Conservation (phyloP, 2,888 invertebrate genomes). For the Pterobdella sp. region DNA sequence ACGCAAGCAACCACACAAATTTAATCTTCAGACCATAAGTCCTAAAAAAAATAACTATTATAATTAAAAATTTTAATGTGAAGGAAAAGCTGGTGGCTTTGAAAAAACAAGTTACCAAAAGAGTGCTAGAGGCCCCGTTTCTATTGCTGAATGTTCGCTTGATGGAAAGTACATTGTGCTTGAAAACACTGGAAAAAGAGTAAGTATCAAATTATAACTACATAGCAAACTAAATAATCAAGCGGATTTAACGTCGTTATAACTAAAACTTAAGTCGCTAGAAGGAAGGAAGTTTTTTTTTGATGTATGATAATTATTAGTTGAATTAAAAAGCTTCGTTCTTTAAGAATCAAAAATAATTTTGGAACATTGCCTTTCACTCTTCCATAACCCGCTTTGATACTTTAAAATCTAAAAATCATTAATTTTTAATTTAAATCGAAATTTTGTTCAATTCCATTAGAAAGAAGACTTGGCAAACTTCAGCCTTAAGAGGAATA, state of each 20-base stretch:
- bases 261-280: too few relatives aligned
- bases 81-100: too few relatives aligned
- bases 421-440: too few relatives aligned
- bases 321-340: too few relatives aligned
- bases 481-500: constrained; percentile 32
- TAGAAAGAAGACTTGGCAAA: constrained; percentile 34
- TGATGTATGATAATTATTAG: too few relatives aligned
- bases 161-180: constrained; percentile 53
- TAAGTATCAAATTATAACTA: constrained; percentile 19
- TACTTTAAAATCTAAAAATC: too few relatives aligned
- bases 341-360: too few relatives aligned
- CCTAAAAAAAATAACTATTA: not conserved
- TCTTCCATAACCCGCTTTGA: too few relatives aligned
- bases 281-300: too few relatives aligned
- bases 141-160: constrained; percentile 48
- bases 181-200: constrained; percentile 53
- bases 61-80: not conserved
- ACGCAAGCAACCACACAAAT: not conserved
- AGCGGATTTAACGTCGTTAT: too few relatives aligned
- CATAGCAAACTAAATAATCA: too few relatives aligned
- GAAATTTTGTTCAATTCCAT: not conserved
- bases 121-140: constrained; percentile 29
- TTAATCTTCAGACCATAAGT: not conserved
- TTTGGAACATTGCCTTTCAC: too few relatives aligned
- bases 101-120: constrained; percentile 51